Evolutionary conservation across 2,888 invertebrate species (phyloP), one percentile per base, ranked within the genome.

Genomic region (Drepana falcataria): DNA sequence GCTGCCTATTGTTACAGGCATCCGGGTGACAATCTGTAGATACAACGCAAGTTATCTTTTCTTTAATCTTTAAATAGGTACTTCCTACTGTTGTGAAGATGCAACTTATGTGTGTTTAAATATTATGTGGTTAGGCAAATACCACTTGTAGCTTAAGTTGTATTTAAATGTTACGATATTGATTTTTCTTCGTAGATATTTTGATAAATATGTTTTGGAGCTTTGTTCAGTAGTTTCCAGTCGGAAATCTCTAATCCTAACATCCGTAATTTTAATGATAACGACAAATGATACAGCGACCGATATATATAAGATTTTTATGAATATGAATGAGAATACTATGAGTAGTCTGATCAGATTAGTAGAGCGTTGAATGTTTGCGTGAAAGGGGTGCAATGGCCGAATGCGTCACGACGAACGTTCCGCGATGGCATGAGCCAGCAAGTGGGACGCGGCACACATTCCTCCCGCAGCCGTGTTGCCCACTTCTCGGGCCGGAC

Each of bases 381-480:
- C 85, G 87, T 83, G 89, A 90, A 88, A 87, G 85, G 86, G 87
- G 90, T 88, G 88, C 87, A 87, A 87, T 75, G 90, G 83, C 87
- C 88, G 81, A 78, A 75, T 77, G 80, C 78, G 78, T 75, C 74
- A 78, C 66, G 68, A 60, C 40, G 35, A 7, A 40, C 40, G 4
- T 3, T 59, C 65, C 61, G 60, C 61, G 56, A 67, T 69, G 72
- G 73, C 68, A 64, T 63, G 68, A 55, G 54, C 60, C 63, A 44
- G 63, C 61, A 63, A 71, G 66, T 60, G 63, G 63, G 61, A 65
- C 86, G 74, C 71, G 89, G 77, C 88, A 84, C 78, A 85, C 76
- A 88, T 90, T 81, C 88, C 82, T 75, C 69, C 69, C 67, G 71
- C 73, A 79, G 77, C 79, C 79, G 80, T 75, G 74, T 81, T 75